A percentile compares a stretch with the other conserved stretches of the same genome.
phyloP scores from a whole-genome alignment of 2,888 invertebrate species.

The Callinectes sapidus region DNA sequence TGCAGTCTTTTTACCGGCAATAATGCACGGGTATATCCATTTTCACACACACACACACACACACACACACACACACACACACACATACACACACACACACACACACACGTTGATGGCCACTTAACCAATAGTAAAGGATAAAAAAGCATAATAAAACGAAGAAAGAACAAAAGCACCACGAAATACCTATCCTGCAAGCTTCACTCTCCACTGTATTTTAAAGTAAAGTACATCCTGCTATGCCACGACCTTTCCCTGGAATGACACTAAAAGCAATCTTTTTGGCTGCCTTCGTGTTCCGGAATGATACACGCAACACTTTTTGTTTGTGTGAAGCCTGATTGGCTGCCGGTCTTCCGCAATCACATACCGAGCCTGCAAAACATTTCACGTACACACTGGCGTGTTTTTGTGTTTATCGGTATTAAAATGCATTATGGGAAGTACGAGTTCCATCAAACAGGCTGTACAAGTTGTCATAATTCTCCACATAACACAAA shows the following conservation, averaged over 20 bases:
- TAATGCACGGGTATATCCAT: background rate
- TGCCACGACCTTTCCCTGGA: background rate
- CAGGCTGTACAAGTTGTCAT: background rate
- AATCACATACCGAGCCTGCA: background rate
- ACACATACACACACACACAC: background rate
- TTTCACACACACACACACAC: background rate
- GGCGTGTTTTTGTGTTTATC: background rate
- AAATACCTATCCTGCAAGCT: background rate
- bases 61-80: constrained; percentile 6
- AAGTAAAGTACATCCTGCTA: background rate
- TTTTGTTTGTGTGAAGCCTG: background rate
- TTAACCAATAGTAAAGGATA: background rate
- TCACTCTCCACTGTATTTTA: background rate
- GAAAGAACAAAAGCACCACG: background rate
- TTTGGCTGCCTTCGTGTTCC: background rate
- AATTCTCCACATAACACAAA: background rate
- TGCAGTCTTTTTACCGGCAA: background rate
- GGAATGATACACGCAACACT: background rate
- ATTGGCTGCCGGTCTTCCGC: background rate
- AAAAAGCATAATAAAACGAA: background rate
- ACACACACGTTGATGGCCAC: background rate
- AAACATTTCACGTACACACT: background rate
- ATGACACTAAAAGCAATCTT: background rate
- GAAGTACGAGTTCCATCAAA: background rate
- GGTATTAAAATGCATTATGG: background rate